Conservation (phyloP, 2,113 vertebrate species). For the Colossoma macropomum region DNA sequence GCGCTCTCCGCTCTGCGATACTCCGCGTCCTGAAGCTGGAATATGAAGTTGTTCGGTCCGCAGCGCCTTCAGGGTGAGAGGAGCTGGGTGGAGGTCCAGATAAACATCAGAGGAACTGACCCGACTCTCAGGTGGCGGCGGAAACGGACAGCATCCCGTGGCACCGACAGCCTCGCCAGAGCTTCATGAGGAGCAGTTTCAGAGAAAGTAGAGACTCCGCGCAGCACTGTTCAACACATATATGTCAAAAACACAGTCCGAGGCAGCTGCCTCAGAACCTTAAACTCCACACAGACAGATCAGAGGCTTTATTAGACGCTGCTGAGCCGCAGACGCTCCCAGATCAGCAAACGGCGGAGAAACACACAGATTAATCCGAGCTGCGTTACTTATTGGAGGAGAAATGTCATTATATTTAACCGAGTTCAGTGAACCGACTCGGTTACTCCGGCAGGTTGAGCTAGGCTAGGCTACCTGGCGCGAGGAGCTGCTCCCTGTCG, state of each 20-base stretch:
- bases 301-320: too few relatives aligned
- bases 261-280: neutral
- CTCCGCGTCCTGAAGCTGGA: neutral
- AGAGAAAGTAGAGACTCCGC: neutral
- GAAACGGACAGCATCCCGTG: neutral
- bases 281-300: neutral
- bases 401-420: too few relatives aligned
- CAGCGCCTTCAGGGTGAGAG: neutral
- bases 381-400: neutral
- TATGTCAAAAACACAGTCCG: neutral
- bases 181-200: neutral
- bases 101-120: neutral
- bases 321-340: neutral
- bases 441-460: too few relatives aligned
- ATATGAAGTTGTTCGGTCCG: neutral
- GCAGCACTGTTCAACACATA: neutral
- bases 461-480: neutral
- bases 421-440: too few relatives aligned
- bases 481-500: neutral
- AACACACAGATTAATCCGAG: neutral
- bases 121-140: neutral
- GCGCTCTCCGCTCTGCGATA: neutral
- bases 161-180: neutral
- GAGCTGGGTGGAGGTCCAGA: neutral
- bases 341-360: neutral